Base-by-base conservation (phyloP, 2,113 vertebrate genomes). In the Lucifuga dentata region DNA sequence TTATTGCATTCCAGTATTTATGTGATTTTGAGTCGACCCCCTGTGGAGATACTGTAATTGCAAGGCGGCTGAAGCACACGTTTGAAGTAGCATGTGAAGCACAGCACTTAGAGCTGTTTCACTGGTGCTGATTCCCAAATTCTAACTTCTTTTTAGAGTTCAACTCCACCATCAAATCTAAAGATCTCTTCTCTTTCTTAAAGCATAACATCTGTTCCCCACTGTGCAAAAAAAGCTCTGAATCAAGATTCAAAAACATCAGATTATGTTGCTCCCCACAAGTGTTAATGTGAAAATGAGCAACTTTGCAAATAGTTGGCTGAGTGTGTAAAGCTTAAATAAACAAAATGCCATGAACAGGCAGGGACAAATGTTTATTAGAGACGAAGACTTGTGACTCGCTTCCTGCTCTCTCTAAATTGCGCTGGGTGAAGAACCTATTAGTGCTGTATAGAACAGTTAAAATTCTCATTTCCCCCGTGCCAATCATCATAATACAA, bases 401-500 rank as follows among this genome's bases (percentile, higher is more conserved):
- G 74, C 59, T 39, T 57, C 44, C 64, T 75, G 69, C 75, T 79
- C 35, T 1, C 48, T 71, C 68, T 69, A 87, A 87, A 88, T 86
- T 83, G 76, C 58, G 41, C 64, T 16, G 48, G 19, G 72, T 81
- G 57, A 84, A 77, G 50, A 73, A 62, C 80, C 78, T 88, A 89
- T 90, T 88, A 90, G 82, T 41, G 67, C 15, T 13, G 75, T 23
- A 2, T 38, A 38, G 17, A 68, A 56, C 81, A 62, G 63, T 81
- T 80, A 55, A 75, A 80, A 78, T 79, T 43, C 63, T 77, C 68
- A 57, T 80, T 77, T 50, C 72, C 85, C 67, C 82, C 73, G 86
- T 91, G 89, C 86, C 92, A 91, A 89, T 93, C 91, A 91, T 85
- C 81, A 81, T 90, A 81, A 91, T 52, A 60, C 38, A 57, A 86